Percentiles rank a stretch among this genome's conserved stretches.
These are phyloP conservation scores for Phyllostomus discolor DNA, from an alignment of 2,113 vertebrate species.

Conservation along the genomic window DNA sequence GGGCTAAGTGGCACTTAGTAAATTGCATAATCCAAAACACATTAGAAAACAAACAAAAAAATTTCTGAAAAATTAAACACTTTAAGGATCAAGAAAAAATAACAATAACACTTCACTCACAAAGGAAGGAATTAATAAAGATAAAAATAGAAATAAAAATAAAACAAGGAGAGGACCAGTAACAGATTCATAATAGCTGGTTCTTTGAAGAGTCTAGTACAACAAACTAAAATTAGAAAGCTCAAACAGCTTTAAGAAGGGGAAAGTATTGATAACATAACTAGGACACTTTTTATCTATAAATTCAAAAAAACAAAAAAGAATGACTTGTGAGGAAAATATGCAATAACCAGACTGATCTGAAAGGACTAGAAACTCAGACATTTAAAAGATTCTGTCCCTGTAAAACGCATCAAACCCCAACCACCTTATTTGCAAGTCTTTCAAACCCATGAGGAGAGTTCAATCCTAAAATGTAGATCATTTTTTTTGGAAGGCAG, in stretches of 20 bases:
- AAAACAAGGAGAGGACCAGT: neutral
- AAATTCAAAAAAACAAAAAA: neutral
- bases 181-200: neutral
- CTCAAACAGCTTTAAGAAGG: neutral
- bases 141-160: neutral
- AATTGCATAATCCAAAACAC: neutral
- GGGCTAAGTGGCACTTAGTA: neutral
- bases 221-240: neutral
- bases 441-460: neutral
- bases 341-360: neutral
- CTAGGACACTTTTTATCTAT: neutral
- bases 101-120: neutral
- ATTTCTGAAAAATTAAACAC: neutral
- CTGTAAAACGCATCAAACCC: neutral
- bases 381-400: neutral
- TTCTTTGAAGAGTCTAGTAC: neutral
- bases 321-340: neutral
- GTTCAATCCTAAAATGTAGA: neutral
- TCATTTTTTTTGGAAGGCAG: neutral
- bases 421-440: neutral
- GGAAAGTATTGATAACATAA: neutral
- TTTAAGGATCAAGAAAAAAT: neutral
- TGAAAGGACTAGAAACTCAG: neutral
- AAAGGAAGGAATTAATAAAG: neutral
- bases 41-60: neutral